Percentiles rank a stretch among this genome's conserved stretches.
phyloP scores from a whole-genome alignment of 1,140 invertebrate species.

The Aphelenchoides besseyi region DNA sequence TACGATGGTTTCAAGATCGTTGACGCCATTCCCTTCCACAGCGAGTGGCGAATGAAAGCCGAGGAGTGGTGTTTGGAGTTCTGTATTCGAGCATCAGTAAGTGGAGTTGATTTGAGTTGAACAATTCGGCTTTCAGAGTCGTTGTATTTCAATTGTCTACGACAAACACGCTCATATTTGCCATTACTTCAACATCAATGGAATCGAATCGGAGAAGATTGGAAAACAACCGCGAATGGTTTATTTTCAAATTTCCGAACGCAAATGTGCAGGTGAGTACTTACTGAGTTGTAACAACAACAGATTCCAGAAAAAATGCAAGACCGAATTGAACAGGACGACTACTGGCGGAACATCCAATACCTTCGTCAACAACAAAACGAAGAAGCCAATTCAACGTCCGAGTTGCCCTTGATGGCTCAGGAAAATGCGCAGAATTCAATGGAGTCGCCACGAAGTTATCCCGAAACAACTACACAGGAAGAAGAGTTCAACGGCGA shows the following conservation, averaged over 20 bases:
- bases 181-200: constrained; percentile 54
- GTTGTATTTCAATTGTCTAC: constrained; percentile 56
- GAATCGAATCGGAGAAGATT: constrained; percentile 46
- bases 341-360: constrained; percentile 5
- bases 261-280: constrained; percentile 43
- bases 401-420: neutral
- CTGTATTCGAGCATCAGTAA: constrained; percentile 50
- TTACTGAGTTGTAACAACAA: neutral
- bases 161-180: constrained; percentile 53
- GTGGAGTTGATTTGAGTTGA: constrained; percentile 15
- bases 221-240: constrained; percentile 41
- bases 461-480: neutral
- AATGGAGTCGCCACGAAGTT: neutral
- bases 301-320: constrained; percentile 2
- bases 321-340: constrained; percentile 7
- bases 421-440: neutral
- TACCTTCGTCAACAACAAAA: constrained; percentile 12
- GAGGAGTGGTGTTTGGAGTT: constrained; percentile 52
- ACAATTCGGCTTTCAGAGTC: constrained; percentile 38
- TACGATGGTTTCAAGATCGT: constrained; percentile 51
- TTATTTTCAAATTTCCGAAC: constrained; percentile 51
- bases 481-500: constrained; percentile 17
- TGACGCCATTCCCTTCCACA: constrained; percentile 47
- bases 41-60: constrained; percentile 48
- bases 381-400: neutral